These are phyloP conservation scores for Catamblyrhynchus diadema DNA, from an alignment of 2,797 vertebrate species.

Conservation along the genomic window DNA sequence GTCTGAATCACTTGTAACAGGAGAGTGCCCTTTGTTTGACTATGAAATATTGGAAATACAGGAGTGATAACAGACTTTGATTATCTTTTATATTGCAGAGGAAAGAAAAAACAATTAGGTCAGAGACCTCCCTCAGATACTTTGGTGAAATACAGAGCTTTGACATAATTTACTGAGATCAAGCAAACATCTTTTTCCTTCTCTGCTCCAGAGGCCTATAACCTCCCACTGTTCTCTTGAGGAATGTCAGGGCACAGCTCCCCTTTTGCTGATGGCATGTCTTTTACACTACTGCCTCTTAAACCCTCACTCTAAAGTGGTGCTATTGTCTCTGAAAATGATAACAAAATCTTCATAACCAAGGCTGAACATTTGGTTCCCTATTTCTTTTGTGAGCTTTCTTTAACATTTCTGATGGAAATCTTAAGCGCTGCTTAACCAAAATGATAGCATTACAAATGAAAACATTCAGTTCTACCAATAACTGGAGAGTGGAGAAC, in stretches of 20 bases:
- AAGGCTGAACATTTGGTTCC: neutral
- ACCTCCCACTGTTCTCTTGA: neutral
- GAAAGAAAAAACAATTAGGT: neutral
- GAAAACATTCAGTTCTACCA: neutral
- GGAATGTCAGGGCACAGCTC: neutral
- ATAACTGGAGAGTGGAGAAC: neutral
- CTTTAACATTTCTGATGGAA: neutral
- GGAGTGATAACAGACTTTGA: neutral
- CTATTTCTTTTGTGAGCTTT: neutral
- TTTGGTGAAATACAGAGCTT: neutral
- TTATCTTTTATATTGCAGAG: neutral
- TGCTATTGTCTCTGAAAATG: neutral
- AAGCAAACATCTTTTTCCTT: neutral
- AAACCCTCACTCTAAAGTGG: neutral
- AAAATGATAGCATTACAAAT: neutral
- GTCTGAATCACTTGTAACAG: neutral
- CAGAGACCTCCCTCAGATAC: neutral
- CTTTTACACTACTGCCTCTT: neutral
- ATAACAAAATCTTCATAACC: neutral
- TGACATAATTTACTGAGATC: neutral
- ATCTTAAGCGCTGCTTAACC: neutral
- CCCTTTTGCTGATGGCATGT: neutral
- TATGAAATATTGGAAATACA: neutral
- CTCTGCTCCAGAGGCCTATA: neutral
- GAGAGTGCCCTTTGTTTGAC: neutral